Conservation (phyloP, 2,113 vertebrate species). For the Cichladusa arquata region DNA sequence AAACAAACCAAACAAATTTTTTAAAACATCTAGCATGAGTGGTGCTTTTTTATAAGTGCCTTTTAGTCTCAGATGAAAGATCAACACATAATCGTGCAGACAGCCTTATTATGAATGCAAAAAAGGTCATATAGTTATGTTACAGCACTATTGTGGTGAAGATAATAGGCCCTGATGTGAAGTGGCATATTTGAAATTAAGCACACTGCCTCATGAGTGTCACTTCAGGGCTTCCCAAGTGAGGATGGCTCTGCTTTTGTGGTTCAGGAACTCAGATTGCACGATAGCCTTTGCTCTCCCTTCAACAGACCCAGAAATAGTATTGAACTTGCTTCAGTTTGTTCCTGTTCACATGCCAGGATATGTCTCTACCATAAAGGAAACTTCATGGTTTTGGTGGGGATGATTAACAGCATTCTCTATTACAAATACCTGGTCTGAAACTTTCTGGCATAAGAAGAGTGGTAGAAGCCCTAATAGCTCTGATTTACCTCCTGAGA, state of each 20-base stretch:
- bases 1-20: neutral
- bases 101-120: neutral
- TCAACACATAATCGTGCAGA: neutral
- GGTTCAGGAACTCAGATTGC: neutral
- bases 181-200: neutral
- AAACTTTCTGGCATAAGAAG: neutral
- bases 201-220: neutral
- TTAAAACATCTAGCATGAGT: neutral
- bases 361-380: neutral
- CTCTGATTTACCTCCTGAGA: neutral
- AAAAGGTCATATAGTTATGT: neutral
- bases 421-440: neutral
- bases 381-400: neutral
- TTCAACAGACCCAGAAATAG: rapidly evolving
- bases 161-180: neutral
- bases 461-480: neutral
- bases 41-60: neutral
- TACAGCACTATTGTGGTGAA: neutral
- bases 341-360: neutral
- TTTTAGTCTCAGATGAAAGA: neutral
- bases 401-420: neutral
- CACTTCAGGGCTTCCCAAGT: neutral
- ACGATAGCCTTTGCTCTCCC: neutral
- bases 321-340: neutral
- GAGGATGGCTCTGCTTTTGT: neutral